Base-by-base conservation (phyloP, 2,113 vertebrate genomes). In the Eurystomus gularis region DNA sequence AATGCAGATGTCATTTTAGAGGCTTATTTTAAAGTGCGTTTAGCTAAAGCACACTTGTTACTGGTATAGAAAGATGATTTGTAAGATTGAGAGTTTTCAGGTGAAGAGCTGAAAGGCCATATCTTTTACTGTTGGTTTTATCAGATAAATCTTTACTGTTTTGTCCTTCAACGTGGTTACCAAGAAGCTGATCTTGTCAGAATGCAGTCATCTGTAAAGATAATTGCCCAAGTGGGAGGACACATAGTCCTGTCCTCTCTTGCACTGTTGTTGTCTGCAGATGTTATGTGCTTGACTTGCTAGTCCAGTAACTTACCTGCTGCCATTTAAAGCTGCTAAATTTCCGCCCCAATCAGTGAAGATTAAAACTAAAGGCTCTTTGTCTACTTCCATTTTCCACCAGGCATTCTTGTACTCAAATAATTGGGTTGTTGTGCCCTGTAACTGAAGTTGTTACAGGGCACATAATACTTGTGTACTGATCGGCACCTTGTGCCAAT, bases 1-100 rank as follows among this genome's bases (percentile, higher is more conserved):
- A 95, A 55, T 35, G 10, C 69, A 82, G 61, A 48, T 82, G 73
- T 83, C 5, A 86, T 81, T 92, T 92, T 58, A 84, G 83, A 91
- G 61, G 10, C 11, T 75, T 57, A 19, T 68, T 86, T 86, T 58
- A 44, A 65, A 65, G 28, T 62, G 28, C 58, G 29, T 44, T 76
- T 68, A 51, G 62, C 17, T 85, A 35, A 66, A 71, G 10, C 10
- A 8, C 3, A 1, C 9, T 62, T 72, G 11, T 44, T 73, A 54
- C 37, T 39, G 21, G 23, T 39, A 31, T 7, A 28, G 35, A 39
- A 89, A 78, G 69, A 39, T 49, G 4, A 6, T 62, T 89, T 78
- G 69, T 26, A 82, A 44, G 75, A 75, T 21, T 1, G 37, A 55
- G 23, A 40, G 54, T 46, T 51, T 68, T 90, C 64, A 72, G 48